These are phyloP conservation scores for Epinephelus fuscoguttatus DNA, from an alignment of 2,113 vertebrate species.

Conservation along the genomic window DNA sequence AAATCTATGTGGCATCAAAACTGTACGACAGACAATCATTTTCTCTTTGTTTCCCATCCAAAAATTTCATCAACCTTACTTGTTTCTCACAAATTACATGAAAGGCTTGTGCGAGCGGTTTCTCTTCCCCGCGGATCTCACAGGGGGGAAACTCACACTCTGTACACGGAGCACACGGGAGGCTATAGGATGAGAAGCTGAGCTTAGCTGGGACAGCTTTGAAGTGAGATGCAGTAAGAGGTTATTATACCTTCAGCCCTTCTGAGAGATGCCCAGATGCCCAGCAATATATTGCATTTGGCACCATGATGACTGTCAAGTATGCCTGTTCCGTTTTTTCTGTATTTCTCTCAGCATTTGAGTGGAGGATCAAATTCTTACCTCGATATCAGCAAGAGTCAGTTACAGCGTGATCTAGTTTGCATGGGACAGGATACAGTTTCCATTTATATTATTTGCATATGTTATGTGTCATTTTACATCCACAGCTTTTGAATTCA, in stretches of 20 bases:
- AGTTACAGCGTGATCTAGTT: conserved; percentile 25
- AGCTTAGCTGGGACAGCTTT: conserved; percentile 67
- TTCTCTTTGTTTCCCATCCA: conserved; percentile 58
- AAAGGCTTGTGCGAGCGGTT: conserved; percentile 58
- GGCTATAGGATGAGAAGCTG: conserved; percentile 50
- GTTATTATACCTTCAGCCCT: conserved; percentile 65
- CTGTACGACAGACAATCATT: conserved; percentile 78
- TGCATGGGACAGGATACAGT: conserved; percentile 1
- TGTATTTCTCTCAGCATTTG: conserved; percentile 23
- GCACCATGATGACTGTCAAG: conserved; percentile 52
- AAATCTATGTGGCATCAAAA: conserved; percentile 74
- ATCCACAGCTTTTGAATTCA: conserved; percentile 2
- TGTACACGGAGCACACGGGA: conserved; percentile 50
- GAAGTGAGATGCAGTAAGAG: conserved; percentile 67
- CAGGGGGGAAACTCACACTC: conserved; percentile 33
- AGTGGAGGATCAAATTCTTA: conserved; percentile 22
- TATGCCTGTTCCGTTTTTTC: conserved; percentile 21
- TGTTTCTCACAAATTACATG: conserved; percentile 64
- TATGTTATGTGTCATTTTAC: conserved; percentile 22
- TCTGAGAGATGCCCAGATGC: conserved; percentile 63
- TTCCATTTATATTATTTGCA: conserved; percentile 12
- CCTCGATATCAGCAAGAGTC: conserved; percentile 19
- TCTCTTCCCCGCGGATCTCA: conserved; percentile 39
- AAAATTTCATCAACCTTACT: conserved; percentile 59
- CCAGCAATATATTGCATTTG: conserved; percentile 59